Evolutionary conservation across 2,797 vertebrate species (phyloP).

Genomic region (Sebastiscus albofasciatus): DNA sequence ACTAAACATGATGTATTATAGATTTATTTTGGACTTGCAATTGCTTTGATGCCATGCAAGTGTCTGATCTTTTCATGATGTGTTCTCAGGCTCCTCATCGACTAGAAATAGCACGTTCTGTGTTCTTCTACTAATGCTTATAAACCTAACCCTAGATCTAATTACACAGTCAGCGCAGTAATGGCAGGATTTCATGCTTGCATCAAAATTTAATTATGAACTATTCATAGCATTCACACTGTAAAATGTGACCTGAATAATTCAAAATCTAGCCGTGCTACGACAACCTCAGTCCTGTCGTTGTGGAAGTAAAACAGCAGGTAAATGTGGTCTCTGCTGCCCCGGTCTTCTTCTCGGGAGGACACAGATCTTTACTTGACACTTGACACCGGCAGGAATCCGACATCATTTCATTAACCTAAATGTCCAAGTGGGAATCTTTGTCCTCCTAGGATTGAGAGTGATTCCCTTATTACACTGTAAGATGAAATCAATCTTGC

Average conservation of each 20-base stretch:
- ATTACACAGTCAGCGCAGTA: constrained; percentile 44
- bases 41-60: background rate
- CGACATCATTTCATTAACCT: constrained; percentile 19
- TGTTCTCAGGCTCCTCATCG: constrained; percentile 5
- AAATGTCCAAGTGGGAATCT: constrained; percentile 8
- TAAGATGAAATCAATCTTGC: background rate
- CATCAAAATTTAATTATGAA: constrained; percentile 66
- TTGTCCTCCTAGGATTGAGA: background rate
- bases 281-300: constrained; percentile 31
- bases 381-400: constrained; percentile 4
- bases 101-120: constrained; percentile 13
- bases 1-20: constrained; percentile 4
- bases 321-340: background rate
- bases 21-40: constrained; percentile 3
- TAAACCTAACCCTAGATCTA: constrained; percentile 47
- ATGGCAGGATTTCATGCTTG: constrained; percentile 65
- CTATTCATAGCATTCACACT: constrained; percentile 57
- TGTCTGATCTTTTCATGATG: constrained; percentile 7
- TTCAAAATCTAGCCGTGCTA: constrained; percentile 27
- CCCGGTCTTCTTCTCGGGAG: constrained; percentile 1
- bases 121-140: constrained; percentile 18
- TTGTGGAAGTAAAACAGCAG: constrained; percentile 9
- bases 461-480: background rate
- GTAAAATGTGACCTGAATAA: constrained; percentile 69
- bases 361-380: constrained; percentile 21